Base-by-base conservation (phyloP, 2,888 invertebrate genomes). In the Siphlonurus alternatus region DNA sequence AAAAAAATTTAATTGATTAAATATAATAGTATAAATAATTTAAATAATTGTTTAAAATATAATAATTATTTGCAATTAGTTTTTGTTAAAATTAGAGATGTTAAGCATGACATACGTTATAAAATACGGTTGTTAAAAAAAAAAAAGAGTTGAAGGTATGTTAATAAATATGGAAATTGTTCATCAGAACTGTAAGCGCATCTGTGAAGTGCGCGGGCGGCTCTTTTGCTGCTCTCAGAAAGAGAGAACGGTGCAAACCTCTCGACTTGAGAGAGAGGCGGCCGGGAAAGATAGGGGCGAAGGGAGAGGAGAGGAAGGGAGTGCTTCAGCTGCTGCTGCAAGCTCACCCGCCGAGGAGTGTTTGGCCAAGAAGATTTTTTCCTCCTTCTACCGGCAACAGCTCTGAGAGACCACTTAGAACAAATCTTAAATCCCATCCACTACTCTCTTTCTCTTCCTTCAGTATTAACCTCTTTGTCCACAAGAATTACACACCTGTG, bases 351-450 rank as follows among this genome's bases (percentile, higher is more conserved):
- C 20, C 20, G 56, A 10, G 38, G 38, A 38, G 38, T 56, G 56
- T 56, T 56, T 56, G 56, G 56, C 56, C 56, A 22, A 22, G 56
- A n/a, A 56, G 7, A 56, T 56, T 56, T 56, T 56, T 56, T 22
- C 7, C 20, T 56, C n/a, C 20, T 5, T 20, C 56, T 10, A n/a
- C 22, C 5, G n/a, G n/a, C 22, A 7, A 20, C 5, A 20, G n/a
- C 22, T 5, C n/a, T 18, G 22, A 56, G 56, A 56, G 56, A 56
- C 56, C 56, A 56, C 56, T 56, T 56, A 56, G 56, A 56, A 56
- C 56, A 56, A 56, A 56, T 56, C 56, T 56, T 56, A 56, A 56
- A 56, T 56, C 56, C 56, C 56, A 56, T 56, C 56, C 56, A 56
- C 56, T 22, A 56, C 5, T 10, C 53, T 51, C n/a, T n/a, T 51